Percentiles rank a stretch among this genome's conserved stretches.
These are phyloP conservation scores for Andricus grossulariae DNA, from an alignment of 1,140 invertebrate species.

Conservation along the genomic window DNA sequence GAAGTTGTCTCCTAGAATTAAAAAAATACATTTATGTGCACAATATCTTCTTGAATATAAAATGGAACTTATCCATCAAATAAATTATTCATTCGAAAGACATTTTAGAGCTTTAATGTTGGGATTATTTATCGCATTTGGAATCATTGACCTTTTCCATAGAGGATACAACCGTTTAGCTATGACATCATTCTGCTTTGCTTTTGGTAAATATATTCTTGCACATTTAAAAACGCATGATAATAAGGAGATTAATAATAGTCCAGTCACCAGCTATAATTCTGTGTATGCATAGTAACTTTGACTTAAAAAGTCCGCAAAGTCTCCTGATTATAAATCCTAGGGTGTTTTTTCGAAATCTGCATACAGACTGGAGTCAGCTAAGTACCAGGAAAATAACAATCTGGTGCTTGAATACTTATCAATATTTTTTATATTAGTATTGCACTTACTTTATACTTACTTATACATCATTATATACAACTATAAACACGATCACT, in stretches of 20 bases:
- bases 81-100: background rate
- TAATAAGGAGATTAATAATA: background rate
- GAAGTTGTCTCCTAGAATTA: background rate
- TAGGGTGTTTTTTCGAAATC: too few species aligned
- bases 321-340: too few species aligned
- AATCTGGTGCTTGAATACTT: too few species aligned
- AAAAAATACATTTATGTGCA: background rate
- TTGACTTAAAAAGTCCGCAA: too few species aligned
- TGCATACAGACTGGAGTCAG: too few species aligned
- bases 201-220: constrained; percentile 41
- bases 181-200: background rate
- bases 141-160: background rate
- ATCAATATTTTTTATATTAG: too few species aligned
- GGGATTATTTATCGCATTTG: background rate
- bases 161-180: background rate
- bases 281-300: background rate
- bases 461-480: too few species aligned
- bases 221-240: background rate
- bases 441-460: too few species aligned
- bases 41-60: background rate
- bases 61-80: background rate
- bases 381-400: too few species aligned
- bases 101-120: background rate
- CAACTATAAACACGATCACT: too few species aligned
- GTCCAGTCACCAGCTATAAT: background rate